phyloP scores from a whole-genome alignment of 23 tunicate genomes.

The Clavelina lepadiformis region DNA sequence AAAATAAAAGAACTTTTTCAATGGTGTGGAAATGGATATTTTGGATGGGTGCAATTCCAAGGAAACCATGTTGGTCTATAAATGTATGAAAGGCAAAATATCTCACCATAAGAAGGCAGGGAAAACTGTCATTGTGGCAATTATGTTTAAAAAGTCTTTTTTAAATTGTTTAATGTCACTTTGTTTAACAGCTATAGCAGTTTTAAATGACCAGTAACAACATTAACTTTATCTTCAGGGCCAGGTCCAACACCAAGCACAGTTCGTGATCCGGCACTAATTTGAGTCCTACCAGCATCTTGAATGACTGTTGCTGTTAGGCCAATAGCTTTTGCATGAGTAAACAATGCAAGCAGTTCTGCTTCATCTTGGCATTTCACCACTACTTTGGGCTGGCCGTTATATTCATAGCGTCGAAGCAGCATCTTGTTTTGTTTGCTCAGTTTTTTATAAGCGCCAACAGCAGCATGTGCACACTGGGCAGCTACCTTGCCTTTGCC shows the following conservation, averaged over 20 bases:
- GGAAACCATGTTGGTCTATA: too few relatives aligned
- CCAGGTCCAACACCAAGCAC: slow-evolving; percentile 97
- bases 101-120: too few relatives aligned
- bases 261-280: slow-evolving; percentile 77
- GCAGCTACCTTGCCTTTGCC: slow-evolving; percentile 88
- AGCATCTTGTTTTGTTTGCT: slow-evolving; percentile 11
- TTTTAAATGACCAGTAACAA: slow-evolving; percentile 81
- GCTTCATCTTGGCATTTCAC: slow-evolving; percentile 67
- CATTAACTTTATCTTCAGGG: slow-evolving; percentile 43
- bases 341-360: slow-evolving; percentile 54
- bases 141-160: too few relatives aligned
- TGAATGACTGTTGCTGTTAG: slow-evolving; percentile 63
- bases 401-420: slow-evolving; percentile 60
- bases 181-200: slow-evolving; percentile 24
- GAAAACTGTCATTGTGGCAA: too few relatives aligned
- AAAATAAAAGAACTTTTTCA: too few relatives aligned
- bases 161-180: neutral
- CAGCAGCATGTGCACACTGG: slow-evolving; percentile 93
- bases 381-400: slow-evolving; percentile 88
- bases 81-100: too few relatives aligned
- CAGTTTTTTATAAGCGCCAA: slow-evolving; percentile 62
- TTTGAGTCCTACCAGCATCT: slow-evolving; percentile 97
- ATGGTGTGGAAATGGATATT: too few relatives aligned
- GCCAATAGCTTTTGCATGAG: slow-evolving; percentile 56
- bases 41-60: too few relatives aligned